These are phyloP conservation scores for Riparia riparia DNA, from an alignment of 2,113 vertebrate genomes.

Conservation along the genomic window DNA sequence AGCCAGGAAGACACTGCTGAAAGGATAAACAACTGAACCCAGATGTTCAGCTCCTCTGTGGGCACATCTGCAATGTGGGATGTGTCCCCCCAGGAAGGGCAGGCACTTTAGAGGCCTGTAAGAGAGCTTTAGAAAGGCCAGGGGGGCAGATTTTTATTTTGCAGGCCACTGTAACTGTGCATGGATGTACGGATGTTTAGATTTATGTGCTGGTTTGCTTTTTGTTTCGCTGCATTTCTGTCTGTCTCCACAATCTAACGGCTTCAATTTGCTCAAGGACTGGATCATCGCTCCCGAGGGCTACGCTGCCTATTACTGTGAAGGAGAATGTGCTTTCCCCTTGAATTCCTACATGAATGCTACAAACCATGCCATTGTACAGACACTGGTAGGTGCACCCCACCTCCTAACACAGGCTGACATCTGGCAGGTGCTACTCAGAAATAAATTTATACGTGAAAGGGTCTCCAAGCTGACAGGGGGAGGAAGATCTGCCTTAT, in stretches of 20 bases:
- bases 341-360: conserved; percentile 98
- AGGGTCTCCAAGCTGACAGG: not conserved
- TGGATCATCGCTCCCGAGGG: conserved; percentile 98
- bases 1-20: not conserved
- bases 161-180: not conserved
- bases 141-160: not conserved
- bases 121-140: not conserved
- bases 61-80: not conserved
- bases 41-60: not conserved
- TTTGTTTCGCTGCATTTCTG: not conserved
- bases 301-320: conserved; percentile 96
- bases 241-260: not conserved
- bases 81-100: not conserved
- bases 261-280: conserved; percentile 79
- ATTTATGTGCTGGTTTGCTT: not conserved
- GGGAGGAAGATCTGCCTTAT: not conserved
- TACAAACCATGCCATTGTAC: conserved; percentile 97
- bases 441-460: not conserved
- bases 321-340: conserved; percentile 96
- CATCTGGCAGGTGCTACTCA: not conserved
- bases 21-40: not conserved
- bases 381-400: conserved; percentile 89
- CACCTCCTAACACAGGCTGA: not conserved
- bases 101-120: not conserved
- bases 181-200: not conserved